A percentile compares a stretch with the other conserved stretches of the same genome.
phyloP scores from a whole-genome alignment of 2,113 vertebrate species.

The Saguinus imperator region DNA sequence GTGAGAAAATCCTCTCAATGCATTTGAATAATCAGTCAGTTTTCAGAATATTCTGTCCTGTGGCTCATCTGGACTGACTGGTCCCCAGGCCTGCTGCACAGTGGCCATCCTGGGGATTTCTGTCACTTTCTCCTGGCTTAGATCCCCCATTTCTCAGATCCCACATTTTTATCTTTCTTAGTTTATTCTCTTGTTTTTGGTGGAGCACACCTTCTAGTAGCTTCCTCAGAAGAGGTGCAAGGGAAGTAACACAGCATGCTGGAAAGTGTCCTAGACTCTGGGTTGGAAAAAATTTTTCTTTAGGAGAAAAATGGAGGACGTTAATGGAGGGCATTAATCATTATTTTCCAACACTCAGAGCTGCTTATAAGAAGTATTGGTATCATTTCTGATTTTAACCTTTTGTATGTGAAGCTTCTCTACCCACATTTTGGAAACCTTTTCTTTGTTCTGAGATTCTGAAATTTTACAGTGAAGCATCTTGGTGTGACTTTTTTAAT shows the following conservation, averaged over 20 bases:
- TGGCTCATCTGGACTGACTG: background rate
- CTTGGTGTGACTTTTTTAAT: background rate
- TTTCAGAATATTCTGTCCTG: background rate
- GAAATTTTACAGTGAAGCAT: background rate
- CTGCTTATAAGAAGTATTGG: background rate
- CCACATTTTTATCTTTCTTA: background rate
- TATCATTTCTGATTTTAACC: background rate
- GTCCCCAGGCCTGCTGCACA: background rate
- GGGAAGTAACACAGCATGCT: background rate
- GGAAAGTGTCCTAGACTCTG: background rate
- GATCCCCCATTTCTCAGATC: background rate
- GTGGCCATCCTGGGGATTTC: background rate
- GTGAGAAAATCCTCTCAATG: background rate
- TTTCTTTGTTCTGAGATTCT: constrained; percentile 14
- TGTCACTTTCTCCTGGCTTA: background rate
- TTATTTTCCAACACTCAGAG: background rate
- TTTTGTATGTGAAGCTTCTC: background rate
- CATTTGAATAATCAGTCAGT: background rate
- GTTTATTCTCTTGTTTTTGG: background rate
- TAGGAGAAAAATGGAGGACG: background rate
- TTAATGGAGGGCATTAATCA: background rate
- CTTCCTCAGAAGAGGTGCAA: background rate
- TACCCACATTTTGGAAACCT: background rate
- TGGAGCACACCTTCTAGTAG: background rate
- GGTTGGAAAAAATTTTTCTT: background rate